Conservation (phyloP, 2,797 vertebrate genomes). For the Pseudomugil gertrudae region DNA sequence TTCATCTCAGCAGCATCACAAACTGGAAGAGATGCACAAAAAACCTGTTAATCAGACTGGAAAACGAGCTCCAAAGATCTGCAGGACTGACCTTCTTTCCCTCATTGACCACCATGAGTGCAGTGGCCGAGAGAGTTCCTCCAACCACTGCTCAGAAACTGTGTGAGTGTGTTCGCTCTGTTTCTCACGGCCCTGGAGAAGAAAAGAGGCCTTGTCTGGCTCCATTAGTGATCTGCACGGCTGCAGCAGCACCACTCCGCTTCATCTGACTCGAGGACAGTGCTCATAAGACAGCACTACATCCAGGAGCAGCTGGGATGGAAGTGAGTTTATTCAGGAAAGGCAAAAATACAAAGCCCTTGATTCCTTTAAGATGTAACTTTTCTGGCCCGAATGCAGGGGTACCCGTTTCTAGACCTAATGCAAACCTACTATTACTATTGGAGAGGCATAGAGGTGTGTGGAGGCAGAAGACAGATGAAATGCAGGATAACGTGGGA, state of each 20-base stretch:
- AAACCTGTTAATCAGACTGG: background rate
- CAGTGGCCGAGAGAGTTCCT: conserved; percentile 62
- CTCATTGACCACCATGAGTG: conserved; percentile 47
- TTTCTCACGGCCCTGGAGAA: conserved; percentile 68
- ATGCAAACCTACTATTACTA: no score
- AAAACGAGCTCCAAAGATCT: conserved; percentile 14
- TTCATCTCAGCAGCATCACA: background rate
- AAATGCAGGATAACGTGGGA: no score
- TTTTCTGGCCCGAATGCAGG: no score
- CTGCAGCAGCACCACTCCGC: conserved; percentile 35
- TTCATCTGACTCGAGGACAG: conserved; percentile 44
- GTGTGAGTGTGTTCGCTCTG: conserved; percentile 18
- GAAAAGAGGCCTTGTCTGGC: conserved; percentile 73
- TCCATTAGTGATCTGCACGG: conserved; percentile 68
- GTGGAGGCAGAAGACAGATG: no score
- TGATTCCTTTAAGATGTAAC: no score
- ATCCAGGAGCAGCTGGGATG: background rate
- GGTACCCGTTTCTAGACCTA: no score
- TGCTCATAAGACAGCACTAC: conserved; percentile 33
- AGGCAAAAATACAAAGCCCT: background rate
- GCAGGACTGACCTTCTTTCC: conserved; percentile 33
- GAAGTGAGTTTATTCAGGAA: background rate
- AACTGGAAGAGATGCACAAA: background rate
- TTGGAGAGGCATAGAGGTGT: no score
- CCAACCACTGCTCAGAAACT: conserved; percentile 45